Conservation (phyloP, 2,797 vertebrate species). For the Eulemur albifrons region DNA sequence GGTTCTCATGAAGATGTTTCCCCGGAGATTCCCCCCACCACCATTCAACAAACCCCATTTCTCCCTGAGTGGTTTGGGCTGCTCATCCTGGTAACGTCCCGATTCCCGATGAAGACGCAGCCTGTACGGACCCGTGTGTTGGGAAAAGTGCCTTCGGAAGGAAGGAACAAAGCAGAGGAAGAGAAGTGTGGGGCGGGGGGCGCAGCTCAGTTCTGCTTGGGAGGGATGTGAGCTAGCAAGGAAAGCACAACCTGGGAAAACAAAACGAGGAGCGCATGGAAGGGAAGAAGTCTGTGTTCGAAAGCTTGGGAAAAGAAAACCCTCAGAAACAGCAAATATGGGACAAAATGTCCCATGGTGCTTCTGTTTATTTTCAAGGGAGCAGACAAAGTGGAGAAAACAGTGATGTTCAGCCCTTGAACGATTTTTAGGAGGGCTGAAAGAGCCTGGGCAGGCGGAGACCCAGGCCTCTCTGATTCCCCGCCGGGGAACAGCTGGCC, state of each 20-base stretch:
- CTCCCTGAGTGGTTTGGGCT: no score
- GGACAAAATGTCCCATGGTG: neutral
- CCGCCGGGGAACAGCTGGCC: neutral
- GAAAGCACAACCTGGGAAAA: neutral
- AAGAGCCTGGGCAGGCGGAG: neutral
- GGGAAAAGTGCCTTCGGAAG: no score
- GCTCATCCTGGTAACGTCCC: neutral
- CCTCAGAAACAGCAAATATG: neutral
- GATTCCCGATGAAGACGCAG: neutral
- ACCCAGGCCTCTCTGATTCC: neutral
- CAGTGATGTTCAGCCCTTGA: neutral
- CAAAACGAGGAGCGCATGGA: fast-evolving
- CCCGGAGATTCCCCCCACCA: fast-evolving
- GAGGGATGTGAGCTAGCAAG: fast-evolving
- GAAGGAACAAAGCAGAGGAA: neutral
- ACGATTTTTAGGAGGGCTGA: neutral
- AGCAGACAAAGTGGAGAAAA: neutral
- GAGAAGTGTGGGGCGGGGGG: fast-evolving
- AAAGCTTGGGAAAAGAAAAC: neutral
- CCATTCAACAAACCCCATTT: neutral
- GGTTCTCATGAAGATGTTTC: neutral
- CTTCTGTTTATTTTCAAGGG: constrained; percentile 22
- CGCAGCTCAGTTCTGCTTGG: neutral
- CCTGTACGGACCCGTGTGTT: fast-evolving
- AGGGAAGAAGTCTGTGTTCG: neutral